phyloP scores from a whole-genome alignment of 1,140 invertebrate genomes.

The Nautilus pompilius region DNA sequence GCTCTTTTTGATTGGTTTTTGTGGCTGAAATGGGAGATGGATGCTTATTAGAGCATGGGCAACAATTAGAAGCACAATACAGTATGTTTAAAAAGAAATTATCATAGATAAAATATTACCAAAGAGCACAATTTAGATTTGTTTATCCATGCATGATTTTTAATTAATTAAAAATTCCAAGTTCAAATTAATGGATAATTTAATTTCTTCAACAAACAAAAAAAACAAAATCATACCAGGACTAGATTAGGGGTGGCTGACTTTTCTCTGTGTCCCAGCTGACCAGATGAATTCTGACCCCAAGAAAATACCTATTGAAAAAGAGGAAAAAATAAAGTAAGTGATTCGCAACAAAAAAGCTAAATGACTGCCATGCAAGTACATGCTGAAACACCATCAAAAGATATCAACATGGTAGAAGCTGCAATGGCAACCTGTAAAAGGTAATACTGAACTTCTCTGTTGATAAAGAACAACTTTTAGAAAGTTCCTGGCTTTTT shows the following conservation, averaged over 20 bases:
- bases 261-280: conserved; percentile 43
- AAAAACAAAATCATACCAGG: conserved; percentile 27
- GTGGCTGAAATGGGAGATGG: too few relatives aligned
- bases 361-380: background rate
- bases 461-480: too few relatives aligned
- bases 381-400: background rate
- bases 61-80: background rate
- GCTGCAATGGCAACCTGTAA: too few relatives aligned
- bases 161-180: too few relatives aligned
- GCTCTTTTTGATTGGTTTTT: too few relatives aligned
- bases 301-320: conserved; percentile 64
- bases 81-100: background rate
- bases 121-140: too few relatives aligned
- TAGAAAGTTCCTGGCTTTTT: too few relatives aligned
- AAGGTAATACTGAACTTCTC: too few relatives aligned
- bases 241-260: conserved; percentile 26
- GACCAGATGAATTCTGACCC: conserved; percentile 68
- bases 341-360: background rate
- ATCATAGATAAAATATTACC: background rate
- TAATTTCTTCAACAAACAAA: conserved; percentile 2
- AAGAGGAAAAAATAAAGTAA: background rate
- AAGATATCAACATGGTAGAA: too few relatives aligned
- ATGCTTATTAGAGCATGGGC: too few relatives aligned
- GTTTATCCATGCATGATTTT: too few relatives aligned
- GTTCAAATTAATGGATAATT: too few relatives aligned